Base-by-base conservation (phyloP, 2,888 invertebrate genomes). In the Blastobasis lacticolella region DNA sequence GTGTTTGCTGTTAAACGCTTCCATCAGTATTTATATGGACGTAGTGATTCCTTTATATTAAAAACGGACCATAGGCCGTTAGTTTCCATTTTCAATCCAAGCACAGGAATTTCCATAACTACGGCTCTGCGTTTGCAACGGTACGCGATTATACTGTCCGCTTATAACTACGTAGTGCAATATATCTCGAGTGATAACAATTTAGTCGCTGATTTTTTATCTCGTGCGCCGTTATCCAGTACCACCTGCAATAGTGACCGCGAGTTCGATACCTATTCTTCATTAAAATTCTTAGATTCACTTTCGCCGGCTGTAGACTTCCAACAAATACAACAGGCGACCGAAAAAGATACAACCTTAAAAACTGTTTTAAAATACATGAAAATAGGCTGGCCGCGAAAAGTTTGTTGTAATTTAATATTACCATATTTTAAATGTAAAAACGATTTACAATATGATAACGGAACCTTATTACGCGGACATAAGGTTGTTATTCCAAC, bases 311-410 rank as follows among this genome's bases (percentile, higher is more conserved):
- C n/a, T n/a, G n/a, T n/a, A n/a, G n/a, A n/a, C n/a, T n/a, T n/a
- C n/a, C n/a, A n/a, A n/a, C n/a, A n/a, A n/a, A n/a, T n/a, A n/a
- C n/a, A 57, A 58, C 10, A 49, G 46, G 55, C 55, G 37, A 52
- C 54, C 4, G 48, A 6, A 5, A 45, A 38, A 6, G 60, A 58
- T 37, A 50, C 42, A 1, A 10, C 52, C 6, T 43, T 60, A n/a
- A 23, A 48, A 45, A 59, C 54, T 1, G 58, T 62, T 8, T 50
- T 51, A 1, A 58, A 54, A 7, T 62, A 59, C 38, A 54, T 60
- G 49, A 50, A 44, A 9, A 9, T 50, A 4, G 58, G 59, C 1
- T 61, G 59, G 59, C 61, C 61, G 36, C 49, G 58, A 0, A 61
- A 59, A 53, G 52, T 61, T 38, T 44, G 23, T 1, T 54, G 54